These are phyloP conservation scores for Natrix natrix DNA, from an alignment of 2,797 vertebrate genomes.

Conservation along the genomic window DNA sequence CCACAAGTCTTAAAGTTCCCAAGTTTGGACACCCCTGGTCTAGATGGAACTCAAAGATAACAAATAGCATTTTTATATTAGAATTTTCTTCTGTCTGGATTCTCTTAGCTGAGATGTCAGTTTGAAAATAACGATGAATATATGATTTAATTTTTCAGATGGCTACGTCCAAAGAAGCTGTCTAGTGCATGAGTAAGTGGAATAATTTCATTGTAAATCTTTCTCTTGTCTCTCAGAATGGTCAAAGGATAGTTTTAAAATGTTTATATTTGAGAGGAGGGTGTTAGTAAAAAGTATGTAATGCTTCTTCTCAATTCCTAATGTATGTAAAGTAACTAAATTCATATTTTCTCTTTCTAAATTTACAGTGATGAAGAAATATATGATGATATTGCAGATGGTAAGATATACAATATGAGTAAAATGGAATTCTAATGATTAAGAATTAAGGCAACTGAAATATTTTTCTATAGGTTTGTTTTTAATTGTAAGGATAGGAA, in stretches of 20 bases:
- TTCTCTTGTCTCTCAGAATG: not conserved
- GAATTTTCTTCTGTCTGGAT: not conserved
- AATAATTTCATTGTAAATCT: constrained; percentile 18
- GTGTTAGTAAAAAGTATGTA: not conserved
- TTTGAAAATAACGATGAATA: constrained; percentile 29
- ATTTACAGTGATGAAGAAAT: constrained; percentile 86
- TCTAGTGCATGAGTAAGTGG: constrained; percentile 82
- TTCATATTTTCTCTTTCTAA: constrained; percentile 23
- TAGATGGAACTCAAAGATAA: not conserved
- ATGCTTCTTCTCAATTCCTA: not conserved
- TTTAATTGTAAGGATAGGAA: not conserved
- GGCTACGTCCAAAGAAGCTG: constrained; percentile 83
- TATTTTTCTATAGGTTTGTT: not conserved
- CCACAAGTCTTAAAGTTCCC: too few species aligned
- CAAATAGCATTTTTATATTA: not conserved
- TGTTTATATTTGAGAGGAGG: not conserved
- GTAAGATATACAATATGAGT: constrained; percentile 71
- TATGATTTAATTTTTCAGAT: constrained; percentile 74
- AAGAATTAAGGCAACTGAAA: not conserved
- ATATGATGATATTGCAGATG: constrained; percentile 90
- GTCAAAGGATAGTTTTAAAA: not conserved
- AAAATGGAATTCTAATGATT: constrained; percentile 3
- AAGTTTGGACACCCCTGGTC: too few species aligned
- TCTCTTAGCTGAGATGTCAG: constrained; percentile 4
- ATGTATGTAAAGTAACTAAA: not conserved